Conservation (phyloP, 2,797 vertebrate species). For the Chaenodraco wilsoni region DNA sequence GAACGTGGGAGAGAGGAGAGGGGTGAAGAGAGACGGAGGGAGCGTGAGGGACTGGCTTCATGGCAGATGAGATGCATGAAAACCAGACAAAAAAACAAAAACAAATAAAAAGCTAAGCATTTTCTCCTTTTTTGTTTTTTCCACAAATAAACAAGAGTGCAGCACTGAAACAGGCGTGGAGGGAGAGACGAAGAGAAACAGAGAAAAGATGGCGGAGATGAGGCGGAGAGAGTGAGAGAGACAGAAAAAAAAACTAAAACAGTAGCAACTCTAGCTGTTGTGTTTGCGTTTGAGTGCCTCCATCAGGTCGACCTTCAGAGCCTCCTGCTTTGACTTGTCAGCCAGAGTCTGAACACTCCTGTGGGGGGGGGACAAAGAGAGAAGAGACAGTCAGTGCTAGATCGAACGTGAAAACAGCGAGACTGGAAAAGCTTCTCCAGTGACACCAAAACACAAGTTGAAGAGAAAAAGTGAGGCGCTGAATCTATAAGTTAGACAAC, state of each 20-base stretch:
- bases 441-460: slow-evolving; percentile 22
- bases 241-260: slow-evolving; percentile 42
- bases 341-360: slow-evolving; percentile 96
- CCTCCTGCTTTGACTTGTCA: slow-evolving; percentile 96
- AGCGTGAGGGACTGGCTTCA: slow-evolving; percentile 71
- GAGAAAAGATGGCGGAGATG: slow-evolving; percentile 68
- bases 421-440: slow-evolving; percentile 6
- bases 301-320: slow-evolving; percentile 94
- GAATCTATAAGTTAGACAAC: slow-evolving; percentile 26
- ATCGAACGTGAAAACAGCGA: not conserved
- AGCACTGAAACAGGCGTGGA: slow-evolving; percentile 72
- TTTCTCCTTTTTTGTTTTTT: slow-evolving; percentile 79
- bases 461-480: slow-evolving; percentile 5
- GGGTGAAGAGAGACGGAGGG: slow-evolving; percentile 47
- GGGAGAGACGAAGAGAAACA: slow-evolving; percentile 69
- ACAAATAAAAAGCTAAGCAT: slow-evolving; percentile 75
- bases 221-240: slow-evolving; percentile 52
- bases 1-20: slow-evolving; percentile 49
- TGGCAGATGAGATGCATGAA: slow-evolving; percentile 71
- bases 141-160: slow-evolving; percentile 78
- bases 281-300: slow-evolving; percentile 97
- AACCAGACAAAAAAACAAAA: slow-evolving; percentile 33
- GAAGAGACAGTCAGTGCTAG: slow-evolving; percentile 29
- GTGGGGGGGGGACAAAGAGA: slow-evolving; percentile 44
- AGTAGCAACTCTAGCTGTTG: slow-evolving; percentile 87